These are phyloP conservation scores for Nipponacmea schrenckii DNA, from an alignment of 2,888 invertebrate genomes.

Conservation along the genomic window DNA sequence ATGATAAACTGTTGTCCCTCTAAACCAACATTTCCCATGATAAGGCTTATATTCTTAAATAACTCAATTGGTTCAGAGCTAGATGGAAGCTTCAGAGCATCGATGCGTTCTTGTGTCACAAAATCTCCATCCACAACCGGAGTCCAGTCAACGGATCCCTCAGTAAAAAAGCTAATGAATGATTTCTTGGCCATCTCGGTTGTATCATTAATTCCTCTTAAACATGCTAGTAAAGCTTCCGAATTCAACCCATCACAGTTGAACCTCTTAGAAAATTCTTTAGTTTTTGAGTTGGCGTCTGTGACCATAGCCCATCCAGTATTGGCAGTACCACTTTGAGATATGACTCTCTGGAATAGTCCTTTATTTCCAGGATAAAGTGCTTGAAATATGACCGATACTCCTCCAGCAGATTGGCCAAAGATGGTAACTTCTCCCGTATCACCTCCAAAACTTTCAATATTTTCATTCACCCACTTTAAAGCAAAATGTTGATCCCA, in stretches of 20 bases:
- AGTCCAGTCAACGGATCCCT: background rate
- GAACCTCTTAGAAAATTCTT: background rate
- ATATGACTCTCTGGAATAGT: conserved; percentile 43
- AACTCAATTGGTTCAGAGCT: background rate
- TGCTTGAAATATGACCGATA: conserved; percentile 38
- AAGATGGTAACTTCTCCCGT: conserved; percentile 38
- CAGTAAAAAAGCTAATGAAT: background rate
- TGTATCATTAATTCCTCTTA: background rate
- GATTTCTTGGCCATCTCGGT: background rate
- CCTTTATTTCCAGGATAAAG: conserved; percentile 40
- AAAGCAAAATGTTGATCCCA: conserved; percentile 50
- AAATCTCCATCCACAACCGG: background rate
- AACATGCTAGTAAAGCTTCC: background rate
- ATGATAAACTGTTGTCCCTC: background rate
- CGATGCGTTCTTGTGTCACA: background rate
- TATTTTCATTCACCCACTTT: conserved; percentile 47
- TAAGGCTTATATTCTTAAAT: background rate
- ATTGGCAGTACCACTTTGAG: conserved; percentile 41
- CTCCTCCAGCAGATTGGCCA: conserved; percentile 50
- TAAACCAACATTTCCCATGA: background rate
- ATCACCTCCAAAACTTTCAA: conserved; percentile 43
- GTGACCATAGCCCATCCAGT: background rate
- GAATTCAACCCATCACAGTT: background rate
- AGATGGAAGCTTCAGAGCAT: background rate
- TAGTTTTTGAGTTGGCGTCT: background rate